Evolutionary conservation across 1,140 invertebrate genomes (phyloP), one percentile per base, ranked within the genome.

Genomic region (Cotesia vestalis): DNA sequence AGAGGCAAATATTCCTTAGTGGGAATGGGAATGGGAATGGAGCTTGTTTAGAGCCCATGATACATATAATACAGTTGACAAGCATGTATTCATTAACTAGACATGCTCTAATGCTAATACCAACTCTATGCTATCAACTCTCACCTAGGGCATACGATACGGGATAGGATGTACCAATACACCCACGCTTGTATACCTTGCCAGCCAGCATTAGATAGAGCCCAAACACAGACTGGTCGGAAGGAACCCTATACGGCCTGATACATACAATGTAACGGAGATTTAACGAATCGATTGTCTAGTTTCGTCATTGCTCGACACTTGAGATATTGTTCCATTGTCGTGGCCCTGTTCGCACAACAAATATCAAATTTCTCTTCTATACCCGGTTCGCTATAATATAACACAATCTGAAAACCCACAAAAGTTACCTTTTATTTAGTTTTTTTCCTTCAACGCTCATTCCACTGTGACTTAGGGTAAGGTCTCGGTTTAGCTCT

Each of bases 241-340:
- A 5, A 27, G 1, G 27, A 8, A 40, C 38, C 9, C 38, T 40
- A 40, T 46, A 46, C 40, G 6, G 40, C 11, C 5, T 46, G 5
- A 6, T 46, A 11, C 11, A 46, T 46, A 46, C 40, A 46, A 46
- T 46, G 40, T 46, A 46, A 46, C 40, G 40, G 69, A 69, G 73
- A 72, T 72, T 75, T 69, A 66, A 70, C 36, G 73, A 75, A 75
- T 72, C 63, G 69, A 72, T 75, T 64, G 53, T 72, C 70, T 73
- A 63, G 64, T 52, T 53, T 61, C 53, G 17, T 57, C 46, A 63
- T 60, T 52, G 14, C 68, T 20, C 11, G 60, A 61, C 60, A 34
- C 60, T 20, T 55, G 59, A 55, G 55, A n/a, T 53, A 38, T n/a
- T 46, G 40, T 46, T 6, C 40, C 40, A 46, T 38, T 57, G 36